Base-by-base conservation (phyloP, 2,888 invertebrate species). In the Margaritifera margaritifera region DNA sequence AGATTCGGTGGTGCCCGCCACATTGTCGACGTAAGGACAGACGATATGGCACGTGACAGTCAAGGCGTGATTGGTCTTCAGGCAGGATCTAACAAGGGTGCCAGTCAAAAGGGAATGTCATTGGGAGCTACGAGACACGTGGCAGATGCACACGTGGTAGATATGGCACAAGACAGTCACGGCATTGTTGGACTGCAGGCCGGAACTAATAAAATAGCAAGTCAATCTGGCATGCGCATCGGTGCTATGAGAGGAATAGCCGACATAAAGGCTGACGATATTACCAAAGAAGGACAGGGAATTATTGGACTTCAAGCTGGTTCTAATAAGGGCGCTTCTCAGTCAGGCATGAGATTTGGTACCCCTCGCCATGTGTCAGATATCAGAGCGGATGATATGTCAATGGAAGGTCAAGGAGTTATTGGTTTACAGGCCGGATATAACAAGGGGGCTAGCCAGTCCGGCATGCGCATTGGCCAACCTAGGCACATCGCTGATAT, bases 201-300 rank as follows among this genome's bases (percentile, higher is more conserved):
- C 50, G 89, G 89, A 6, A 84, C 77, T 65, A 89, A 89, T 75
- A 85, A 88, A 77, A 83, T 81, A 18, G 89, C 89, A 18, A 81
- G 80, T 27, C 89, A 89, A 69, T 64, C 80, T 18, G 89, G 89
- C 3, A 89, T 88, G 88, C 64, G 72, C n/a, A 81, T 85, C 56
- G 86, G 86, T 6, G 80, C 80, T 11, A 67, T 73, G 0, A 73
- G 86, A 57, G 86, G 87, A 65, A 80, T 84, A 54, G 78, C 85
- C 20, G 87, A 87, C 67, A 73, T 79, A 24, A 62, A 71, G 27
- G 72, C 74, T 8, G 85, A 82, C 56, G 85, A 85, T 25, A 75
- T 78, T 71, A 68, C 73, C 42, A 67, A 76, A 60, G 79, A 76
- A 31, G 81, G 84, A 31, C 80, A 82, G 27, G 72, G 71, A 8